These are phyloP conservation scores for Arrhamphus sclerolepis DNA, from an alignment of 2,797 vertebrate genomes.

Conservation along the genomic window DNA sequence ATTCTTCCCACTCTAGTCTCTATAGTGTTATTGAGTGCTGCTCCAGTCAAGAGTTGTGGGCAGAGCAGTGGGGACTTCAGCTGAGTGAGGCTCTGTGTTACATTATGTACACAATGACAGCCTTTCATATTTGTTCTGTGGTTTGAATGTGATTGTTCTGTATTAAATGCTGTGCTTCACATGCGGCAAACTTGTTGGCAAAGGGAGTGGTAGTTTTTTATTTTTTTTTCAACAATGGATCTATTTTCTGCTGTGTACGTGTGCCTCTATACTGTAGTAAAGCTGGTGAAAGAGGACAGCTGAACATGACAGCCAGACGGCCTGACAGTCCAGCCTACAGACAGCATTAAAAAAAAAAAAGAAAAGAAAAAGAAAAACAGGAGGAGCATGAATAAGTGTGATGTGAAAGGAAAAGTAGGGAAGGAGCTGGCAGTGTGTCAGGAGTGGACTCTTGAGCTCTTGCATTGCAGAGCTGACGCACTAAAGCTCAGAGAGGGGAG, in stretches of 20 bases:
- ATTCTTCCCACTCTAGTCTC: slow-evolving; percentile 16
- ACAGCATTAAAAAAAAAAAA: slow-evolving; percentile 23
- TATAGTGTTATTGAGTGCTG: slow-evolving; percentile 22
- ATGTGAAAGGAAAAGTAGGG: slow-evolving; percentile 59
- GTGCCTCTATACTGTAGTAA: slow-evolving; percentile 22
- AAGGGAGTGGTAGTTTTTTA: slow-evolving; percentile 53
- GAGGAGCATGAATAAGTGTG: slow-evolving; percentile 49
- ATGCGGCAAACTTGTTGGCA: slow-evolving; percentile 58
- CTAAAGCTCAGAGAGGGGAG: slow-evolving; percentile 54
- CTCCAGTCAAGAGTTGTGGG: slow-evolving; percentile 54
- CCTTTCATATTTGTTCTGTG: slow-evolving; percentile 71
- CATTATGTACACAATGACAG: slow-evolving; percentile 71
- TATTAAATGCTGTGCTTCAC: slow-evolving; percentile 59
- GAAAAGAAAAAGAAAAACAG: neutral
- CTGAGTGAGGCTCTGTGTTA: slow-evolving; percentile 52
- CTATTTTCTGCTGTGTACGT: slow-evolving; percentile 38
- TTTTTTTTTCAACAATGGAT: slow-evolving; percentile 51
- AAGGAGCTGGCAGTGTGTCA: slow-evolving; percentile 76
- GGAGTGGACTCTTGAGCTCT: slow-evolving; percentile 59
- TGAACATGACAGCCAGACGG: slow-evolving; percentile 34
- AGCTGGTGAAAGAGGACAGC: slow-evolving; percentile 23
- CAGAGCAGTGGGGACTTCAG: slow-evolving; percentile 33
- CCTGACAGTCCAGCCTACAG: slow-evolving; percentile 31
- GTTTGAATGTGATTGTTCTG: slow-evolving; percentile 70
- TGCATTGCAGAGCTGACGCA: slow-evolving; percentile 80